Evolutionary conservation across 2,888 invertebrate species (phyloP).

Genomic region (Polylopha cassiicola): DNA sequence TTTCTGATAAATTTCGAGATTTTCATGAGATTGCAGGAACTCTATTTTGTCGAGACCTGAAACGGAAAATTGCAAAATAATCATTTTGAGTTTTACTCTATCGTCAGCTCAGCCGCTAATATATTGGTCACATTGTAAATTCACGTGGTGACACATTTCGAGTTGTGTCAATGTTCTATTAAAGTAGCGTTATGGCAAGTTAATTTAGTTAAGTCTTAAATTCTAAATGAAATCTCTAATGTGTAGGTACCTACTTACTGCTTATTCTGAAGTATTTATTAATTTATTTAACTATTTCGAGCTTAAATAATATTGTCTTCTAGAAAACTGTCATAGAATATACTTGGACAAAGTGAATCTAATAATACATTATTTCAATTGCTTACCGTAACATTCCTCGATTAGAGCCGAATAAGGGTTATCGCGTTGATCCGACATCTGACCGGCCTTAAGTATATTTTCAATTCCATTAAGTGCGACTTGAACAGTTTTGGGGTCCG

Average conservation of each 20-base stretch:
- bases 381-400: slow-evolving; percentile 95
- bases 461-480: slow-evolving; percentile 97
- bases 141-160: no score
- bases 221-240: no score
- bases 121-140: no score
- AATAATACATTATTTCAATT: not conserved
- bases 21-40: slow-evolving; percentile 97
- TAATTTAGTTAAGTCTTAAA: no score
- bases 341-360: not conserved
- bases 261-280: no score
- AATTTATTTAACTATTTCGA: no score
- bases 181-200: no score
- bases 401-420: slow-evolving; percentile 94
- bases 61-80: slow-evolving; percentile 32
- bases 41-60: slow-evolving; percentile 97
- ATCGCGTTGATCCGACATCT: slow-evolving; percentile 86
- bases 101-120: no score
- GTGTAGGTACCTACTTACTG: no score
- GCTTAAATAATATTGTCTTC: no score
- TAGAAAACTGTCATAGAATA: not conserved
- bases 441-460: slow-evolving; percentile 94
- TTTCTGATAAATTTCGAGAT: slow-evolving; percentile 97
- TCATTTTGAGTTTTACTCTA: no score
- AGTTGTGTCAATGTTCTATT: no score
- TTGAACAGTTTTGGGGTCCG: slow-evolving; percentile 95